A percentile compares a stretch with the other conserved stretches of the same genome.
Evolutionary conservation across 2,797 vertebrate genomes (phyloP).

Genomic region (Pteropus rufus): DNA sequence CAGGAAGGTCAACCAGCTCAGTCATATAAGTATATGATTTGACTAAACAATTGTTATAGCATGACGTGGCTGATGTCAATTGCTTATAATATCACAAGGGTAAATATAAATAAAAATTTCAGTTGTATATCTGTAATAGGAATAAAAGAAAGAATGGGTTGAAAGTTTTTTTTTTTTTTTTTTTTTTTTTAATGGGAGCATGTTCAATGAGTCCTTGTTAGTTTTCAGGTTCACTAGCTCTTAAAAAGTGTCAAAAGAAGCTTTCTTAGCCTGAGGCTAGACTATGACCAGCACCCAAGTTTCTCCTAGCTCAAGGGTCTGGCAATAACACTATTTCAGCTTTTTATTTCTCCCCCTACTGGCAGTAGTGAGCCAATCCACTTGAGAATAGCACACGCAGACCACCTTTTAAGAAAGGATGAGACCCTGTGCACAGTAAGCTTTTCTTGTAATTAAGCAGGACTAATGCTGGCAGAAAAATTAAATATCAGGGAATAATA

Average conservation of each 20-base stretch:
- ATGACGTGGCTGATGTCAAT: neutral
- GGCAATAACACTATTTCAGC: neutral
- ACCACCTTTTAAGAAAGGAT: neutral
- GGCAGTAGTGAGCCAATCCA: conserved; percentile 13
- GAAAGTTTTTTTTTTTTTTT: neutral
- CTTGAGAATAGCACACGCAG: neutral
- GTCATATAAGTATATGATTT: neutral
- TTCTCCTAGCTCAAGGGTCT: neutral
- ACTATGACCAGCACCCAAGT: neutral
- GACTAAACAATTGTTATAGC: neutral
- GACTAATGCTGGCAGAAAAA: neutral
- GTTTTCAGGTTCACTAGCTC: neutral
- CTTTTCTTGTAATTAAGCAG: conserved; percentile 15
- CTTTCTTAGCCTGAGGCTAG: conserved; percentile 20
- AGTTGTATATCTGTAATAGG: neutral
- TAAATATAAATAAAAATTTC: conserved; percentile 14
- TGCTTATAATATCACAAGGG: neutral
- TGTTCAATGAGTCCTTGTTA: neutral
- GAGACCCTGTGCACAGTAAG: neutral
- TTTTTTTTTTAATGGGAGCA: neutral
- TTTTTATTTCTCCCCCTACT: neutral
- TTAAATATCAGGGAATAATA: neutral
- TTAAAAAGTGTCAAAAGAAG: neutral
- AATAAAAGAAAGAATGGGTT: conserved; percentile 1
- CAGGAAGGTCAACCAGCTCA: neutral